These are phyloP conservation scores for Pentalonia nigronervosa DNA, from an alignment of 1,140 invertebrate species.

Conservation along the genomic window DNA sequence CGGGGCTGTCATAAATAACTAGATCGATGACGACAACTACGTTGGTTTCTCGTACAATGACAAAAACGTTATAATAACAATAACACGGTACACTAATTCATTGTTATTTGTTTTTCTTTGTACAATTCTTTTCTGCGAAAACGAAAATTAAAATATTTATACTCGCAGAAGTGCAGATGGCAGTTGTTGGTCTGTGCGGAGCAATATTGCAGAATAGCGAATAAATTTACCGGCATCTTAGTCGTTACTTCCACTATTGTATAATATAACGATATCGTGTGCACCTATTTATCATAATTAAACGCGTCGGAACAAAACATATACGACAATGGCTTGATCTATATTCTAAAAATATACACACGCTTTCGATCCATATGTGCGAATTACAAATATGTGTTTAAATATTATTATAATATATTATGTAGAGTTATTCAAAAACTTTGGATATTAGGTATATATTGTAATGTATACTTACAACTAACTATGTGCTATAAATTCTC, in stretches of 20 bases:
- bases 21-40: not conserved
- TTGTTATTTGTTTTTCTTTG: not conserved
- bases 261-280: constrained; percentile 7
- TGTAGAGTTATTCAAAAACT: constrained; percentile 5
- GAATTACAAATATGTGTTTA: not conserved
- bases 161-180: not conserved
- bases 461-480: not conserved
- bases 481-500: not conserved
- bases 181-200: not conserved
- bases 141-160: constrained; percentile 40
- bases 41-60: not conserved
- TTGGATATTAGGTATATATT: not conserved
- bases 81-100: not conserved
- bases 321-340: not conserved
- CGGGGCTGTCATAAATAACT: constrained; percentile 23
- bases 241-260: not conserved
- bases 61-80: not conserved
- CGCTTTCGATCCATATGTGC: not conserved
- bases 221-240: constrained; percentile 7
- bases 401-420: not conserved
- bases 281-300: constrained; percentile 13
- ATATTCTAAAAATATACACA: not conserved
- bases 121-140: not conserved
- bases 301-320: not conserved
- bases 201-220: not conserved